Evolutionary conservation across 2,888 invertebrate genomes (phyloP).

Genomic region (Athalia circularis): DNA sequence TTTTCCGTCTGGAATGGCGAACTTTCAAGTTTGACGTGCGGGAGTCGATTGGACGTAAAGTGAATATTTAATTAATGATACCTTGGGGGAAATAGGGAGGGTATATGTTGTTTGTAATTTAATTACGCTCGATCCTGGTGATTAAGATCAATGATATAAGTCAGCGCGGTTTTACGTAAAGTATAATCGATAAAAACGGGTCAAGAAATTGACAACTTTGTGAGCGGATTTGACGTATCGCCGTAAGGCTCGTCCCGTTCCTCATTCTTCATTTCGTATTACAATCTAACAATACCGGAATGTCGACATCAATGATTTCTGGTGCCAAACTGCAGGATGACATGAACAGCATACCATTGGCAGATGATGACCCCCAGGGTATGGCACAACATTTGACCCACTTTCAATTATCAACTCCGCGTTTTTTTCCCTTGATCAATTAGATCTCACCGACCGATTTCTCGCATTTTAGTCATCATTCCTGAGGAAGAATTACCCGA

Average conservation of each 20-base stretch:
- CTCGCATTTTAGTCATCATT: constrained; percentile 81
- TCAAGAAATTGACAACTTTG: too few relatives aligned
- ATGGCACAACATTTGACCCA: constrained; percentile 48
- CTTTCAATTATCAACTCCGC: constrained; percentile 45
- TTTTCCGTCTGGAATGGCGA: constrained; percentile 14
- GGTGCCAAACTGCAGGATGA: constrained; percentile 85
- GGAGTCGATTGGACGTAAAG: constrained; percentile 3
- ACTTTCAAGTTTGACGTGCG: constrained; percentile 25
- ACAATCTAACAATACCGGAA: constrained; percentile 7
- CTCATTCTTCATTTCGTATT: too few relatives aligned
- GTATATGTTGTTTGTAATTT: too few relatives aligned
- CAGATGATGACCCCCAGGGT: constrained; percentile 95
- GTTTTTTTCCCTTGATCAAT: constrained; percentile 5
- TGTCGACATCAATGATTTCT: constrained; percentile 65
- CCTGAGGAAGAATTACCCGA: constrained; percentile 81
- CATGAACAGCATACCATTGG: constrained; percentile 87
- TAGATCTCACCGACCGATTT: too few relatives aligned
- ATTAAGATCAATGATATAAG: too few relatives aligned
- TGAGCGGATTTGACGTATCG: background rate
- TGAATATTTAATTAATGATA: constrained; percentile 2
- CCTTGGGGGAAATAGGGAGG: too few relatives aligned
- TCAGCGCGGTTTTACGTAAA: background rate
- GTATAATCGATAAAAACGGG: too few relatives aligned
- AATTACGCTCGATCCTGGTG: too few relatives aligned
- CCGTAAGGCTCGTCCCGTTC: background rate